Evolutionary conservation across 2,113 vertebrate genomes (phyloP).

Genomic region (Chelonoidis abingdonii): DNA sequence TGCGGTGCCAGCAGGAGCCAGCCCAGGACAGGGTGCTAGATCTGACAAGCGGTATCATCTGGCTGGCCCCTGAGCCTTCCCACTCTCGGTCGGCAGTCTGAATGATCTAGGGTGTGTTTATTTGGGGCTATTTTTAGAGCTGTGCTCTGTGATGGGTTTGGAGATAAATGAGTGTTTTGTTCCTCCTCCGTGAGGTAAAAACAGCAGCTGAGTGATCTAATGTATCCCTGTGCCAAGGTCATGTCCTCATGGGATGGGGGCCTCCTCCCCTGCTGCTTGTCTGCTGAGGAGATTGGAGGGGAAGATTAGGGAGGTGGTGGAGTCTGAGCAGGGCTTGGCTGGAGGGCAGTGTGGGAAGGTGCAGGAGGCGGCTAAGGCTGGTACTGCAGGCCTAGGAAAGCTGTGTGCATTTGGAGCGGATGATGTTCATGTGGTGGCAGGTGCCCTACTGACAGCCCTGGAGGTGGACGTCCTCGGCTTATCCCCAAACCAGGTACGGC

Average conservation of each 20-base stretch:
- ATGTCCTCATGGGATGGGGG: rapidly evolving
- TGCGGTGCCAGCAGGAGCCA: neutral
- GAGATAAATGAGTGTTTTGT: constrained; percentile 56
- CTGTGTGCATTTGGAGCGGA: too few species aligned
- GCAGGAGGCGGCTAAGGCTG: neutral
- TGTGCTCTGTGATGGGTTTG: rapidly evolving
- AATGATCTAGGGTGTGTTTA: neutral
- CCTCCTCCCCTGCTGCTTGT: neutral
- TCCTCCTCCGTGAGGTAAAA: neutral
- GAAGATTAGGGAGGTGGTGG: neutral
- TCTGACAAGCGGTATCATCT: neutral
- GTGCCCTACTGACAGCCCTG: neutral
- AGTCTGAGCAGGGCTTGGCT: neutral
- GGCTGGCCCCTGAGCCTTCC: neutral
- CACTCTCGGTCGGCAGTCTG: neutral
- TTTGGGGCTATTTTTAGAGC: neutral
- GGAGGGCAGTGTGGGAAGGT: neutral
- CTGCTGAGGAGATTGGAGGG: neutral
- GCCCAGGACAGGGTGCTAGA: neutral
- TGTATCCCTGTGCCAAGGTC: neutral
- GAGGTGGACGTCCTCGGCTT: neutral
- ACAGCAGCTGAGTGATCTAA: neutral
- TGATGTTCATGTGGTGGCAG: neutral
- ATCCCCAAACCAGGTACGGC: neutral
- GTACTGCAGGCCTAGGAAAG: neutral